phyloP scores from a whole-genome alignment of 2,113 vertebrate genomes.

The Ageneiosus marmoratus region DNA sequence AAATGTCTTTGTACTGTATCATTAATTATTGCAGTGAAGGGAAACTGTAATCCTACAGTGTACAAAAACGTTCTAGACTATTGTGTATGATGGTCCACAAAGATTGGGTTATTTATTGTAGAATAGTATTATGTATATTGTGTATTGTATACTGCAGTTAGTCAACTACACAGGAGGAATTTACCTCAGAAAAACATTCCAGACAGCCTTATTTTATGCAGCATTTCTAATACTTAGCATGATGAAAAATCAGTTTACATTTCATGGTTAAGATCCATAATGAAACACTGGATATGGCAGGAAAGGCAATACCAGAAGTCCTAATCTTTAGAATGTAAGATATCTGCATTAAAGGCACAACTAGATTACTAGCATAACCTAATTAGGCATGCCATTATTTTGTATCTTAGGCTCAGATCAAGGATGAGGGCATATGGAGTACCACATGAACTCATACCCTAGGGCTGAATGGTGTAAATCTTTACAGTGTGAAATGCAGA shows the following conservation, averaged over 20 bases:
- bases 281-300: too few relatives aligned
- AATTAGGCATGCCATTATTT: neutral
- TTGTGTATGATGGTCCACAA: too few relatives aligned
- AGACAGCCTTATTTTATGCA: neutral
- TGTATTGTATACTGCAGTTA: too few relatives aligned
- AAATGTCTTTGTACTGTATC: too few relatives aligned
- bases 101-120: too few relatives aligned
- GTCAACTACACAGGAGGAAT: too few relatives aligned
- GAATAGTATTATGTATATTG: too few relatives aligned
- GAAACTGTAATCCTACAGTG: too few relatives aligned
- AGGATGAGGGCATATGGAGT: neutral
- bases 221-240: neutral
- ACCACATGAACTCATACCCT: neutral
- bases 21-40: too few relatives aligned
- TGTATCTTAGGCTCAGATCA: neutral
- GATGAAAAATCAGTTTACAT: neutral
- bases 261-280: neutral
- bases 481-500: neutral
- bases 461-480: neutral
- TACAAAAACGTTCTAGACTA: too few relatives aligned
- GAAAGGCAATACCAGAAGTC: neutral
- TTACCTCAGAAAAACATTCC: neutral
- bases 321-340: neutral
- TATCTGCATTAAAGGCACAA: neutral
- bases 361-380: neutral